Evolutionary conservation across 2,797 vertebrate genomes (phyloP), one percentile per base, ranked within the genome.

Genomic region (Scolopax bukidnonensis): DNA sequence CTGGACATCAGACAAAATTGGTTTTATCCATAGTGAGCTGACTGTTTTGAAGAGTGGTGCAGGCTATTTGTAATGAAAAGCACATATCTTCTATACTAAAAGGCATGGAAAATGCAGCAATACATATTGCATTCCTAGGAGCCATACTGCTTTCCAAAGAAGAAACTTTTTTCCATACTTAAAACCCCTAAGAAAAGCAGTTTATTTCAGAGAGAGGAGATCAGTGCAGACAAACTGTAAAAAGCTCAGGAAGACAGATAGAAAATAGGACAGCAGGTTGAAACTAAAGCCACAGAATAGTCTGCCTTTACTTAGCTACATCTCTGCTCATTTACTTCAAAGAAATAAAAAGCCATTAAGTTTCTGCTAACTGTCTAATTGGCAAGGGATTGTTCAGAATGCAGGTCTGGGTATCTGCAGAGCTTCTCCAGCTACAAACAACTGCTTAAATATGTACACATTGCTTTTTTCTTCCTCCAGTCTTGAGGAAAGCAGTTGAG

Each of bases 351-450:
- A 74, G 12, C 76, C 54, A 21, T 14, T 61, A 67, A 18, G 28
- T 70, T 91, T 89, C 83, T 95, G 85, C 30, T 68, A 78, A 71
- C 19, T 75, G 32, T 86, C 83, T 61, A 50, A 47, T 78, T 75
- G 59, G 40, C 87, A 92, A 89, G 33, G 23, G 57, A 50, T 50
- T 71, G 71, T 80, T 87, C 87, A 87, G 82, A 96, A 88, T 83
- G 61, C 38, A 73, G 57, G 69, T 68, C 86, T 91, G 89, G 73
- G 32, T 94, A 90, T 83, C 84, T 93, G 76, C 63, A 89, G 43
- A 73, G 63, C 75, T 89, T 87, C 92, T 94, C 50, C 86, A 10
- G 38, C 43, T 90, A 20, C 30, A 88, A 83, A 92, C 82, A 75
- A 60, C 54, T 43, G 50, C 70, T 81, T 51, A 65, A 81, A 40